These are phyloP conservation scores for Drosophila limbata DNA, from an alignment of 2,888 invertebrate species.

Conservation along the genomic window DNA sequence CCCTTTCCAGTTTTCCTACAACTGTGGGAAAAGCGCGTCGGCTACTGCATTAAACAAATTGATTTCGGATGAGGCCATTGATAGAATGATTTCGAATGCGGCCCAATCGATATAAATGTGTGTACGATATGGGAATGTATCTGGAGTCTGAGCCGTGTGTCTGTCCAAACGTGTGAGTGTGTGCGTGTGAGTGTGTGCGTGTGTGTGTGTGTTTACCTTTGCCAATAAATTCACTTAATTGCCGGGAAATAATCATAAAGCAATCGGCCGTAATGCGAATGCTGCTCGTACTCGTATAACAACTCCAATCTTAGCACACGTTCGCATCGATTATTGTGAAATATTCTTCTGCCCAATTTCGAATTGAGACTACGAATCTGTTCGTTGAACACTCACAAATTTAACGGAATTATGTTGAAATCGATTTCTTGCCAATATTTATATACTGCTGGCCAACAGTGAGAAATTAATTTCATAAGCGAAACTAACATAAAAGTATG, in stretches of 20 bases:
- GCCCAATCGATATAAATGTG: conserved; percentile 66
- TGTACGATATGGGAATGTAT: conserved; percentile 13
- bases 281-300: conserved; percentile 16
- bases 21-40: conserved; percentile 53
- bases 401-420: conserved; percentile 65
- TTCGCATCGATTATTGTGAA: conserved; percentile 58
- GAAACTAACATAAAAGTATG: not conserved
- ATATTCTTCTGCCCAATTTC: conserved; percentile 46
- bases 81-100: conserved; percentile 59
- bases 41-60: conserved; percentile 76
- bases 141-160: conserved; percentile 4
- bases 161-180: not conserved
- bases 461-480: conserved; percentile 8
- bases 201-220: conserved; percentile 71
- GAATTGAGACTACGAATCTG: conserved; percentile 31
- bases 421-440: conserved; percentile 51
- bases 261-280: conserved; percentile 78
- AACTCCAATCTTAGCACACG: conserved; percentile 40
- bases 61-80: conserved; percentile 74
- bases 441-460: conserved; percentile 17
- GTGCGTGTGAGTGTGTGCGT: not conserved
- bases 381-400: conserved; percentile 46
- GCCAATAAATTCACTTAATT: conserved; percentile 84
- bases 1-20: conserved; percentile 1
- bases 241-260: conserved; percentile 85